Evolutionary conservation across 2,888 invertebrate species (phyloP).

Genomic region (Erebia aethiops): DNA sequence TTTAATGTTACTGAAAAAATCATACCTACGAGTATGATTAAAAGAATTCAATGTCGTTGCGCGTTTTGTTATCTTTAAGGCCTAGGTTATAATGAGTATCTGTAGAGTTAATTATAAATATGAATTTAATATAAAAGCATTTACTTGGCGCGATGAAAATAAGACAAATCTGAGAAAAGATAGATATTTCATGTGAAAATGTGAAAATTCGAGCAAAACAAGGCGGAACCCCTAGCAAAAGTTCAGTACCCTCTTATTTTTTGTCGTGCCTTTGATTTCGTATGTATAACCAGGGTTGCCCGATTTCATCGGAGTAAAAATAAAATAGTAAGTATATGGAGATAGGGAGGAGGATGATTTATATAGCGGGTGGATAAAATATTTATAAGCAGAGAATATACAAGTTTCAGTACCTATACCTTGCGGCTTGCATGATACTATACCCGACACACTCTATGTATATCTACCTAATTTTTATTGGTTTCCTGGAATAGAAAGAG

Average conservation of each 20-base stretch:
- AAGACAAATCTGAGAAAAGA: neutral
- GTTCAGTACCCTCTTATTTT: constrained; percentile 12
- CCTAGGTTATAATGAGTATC: no score
- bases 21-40: no score
- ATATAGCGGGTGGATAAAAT: constrained; percentile 14
- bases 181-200: neutral
- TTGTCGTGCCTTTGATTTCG: constrained; percentile 10
- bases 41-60: no score
- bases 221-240: constrained; percentile 5
- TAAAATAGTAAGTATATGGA: constrained; percentile 7
- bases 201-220: neutral
- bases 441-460: neutral
- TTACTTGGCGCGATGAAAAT: neutral
- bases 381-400: neutral
- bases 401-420: neutral
- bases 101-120: no score
- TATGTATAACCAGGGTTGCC: constrained; percentile 15
- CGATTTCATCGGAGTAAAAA: constrained; percentile 15
- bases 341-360: constrained; percentile 8
- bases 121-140: neutral
- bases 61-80: no score
- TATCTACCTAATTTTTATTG: no score
- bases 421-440: neutral
- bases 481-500: no score
- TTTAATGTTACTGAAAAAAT: no score